Evolutionary conservation across 2,797 vertebrate genomes (phyloP), one percentile per base, ranked within the genome.

Genomic region (Myoxocephalus aenaeus): DNA sequence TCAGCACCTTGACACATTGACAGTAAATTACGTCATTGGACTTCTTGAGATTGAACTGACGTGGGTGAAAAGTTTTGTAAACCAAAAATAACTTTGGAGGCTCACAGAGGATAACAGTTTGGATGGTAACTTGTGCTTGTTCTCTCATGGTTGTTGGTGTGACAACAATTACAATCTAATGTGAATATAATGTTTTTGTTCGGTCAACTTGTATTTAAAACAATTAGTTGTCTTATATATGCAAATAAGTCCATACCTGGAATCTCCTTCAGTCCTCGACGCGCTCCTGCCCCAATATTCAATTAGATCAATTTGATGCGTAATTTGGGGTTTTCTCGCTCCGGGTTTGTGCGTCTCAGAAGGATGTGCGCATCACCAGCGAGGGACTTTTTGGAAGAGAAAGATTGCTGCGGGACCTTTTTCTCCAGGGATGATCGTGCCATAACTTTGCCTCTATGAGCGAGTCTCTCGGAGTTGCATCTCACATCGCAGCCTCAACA

Each of bases 371-470:
- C 74, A 73, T 79, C 75, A 82, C 78, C 78, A 7, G 56, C 20
- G 64, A 57, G 62, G 71, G 63, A 58, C 80, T 78, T 75, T 71
- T 8, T 48, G 66, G 61, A 67, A 51, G 42, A 71, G 70, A 82
- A 1, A 67, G 57, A 65, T 5, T 75, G 81, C 76, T 65, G 88
- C 65, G 69, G 86, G 68, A 66, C 80, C 63, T 67, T 73, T 42
- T 70, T 63, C 66, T 81, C 50, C 72, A 79, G 53, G 69, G 80
- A 85, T 85, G 82, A 25, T 63, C 48, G 80, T 59, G 92, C 91
- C 92, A 93, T 93, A 89, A 91, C 91, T 92, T 90, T 63, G 65
- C 73, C 73, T 83, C 84, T 70, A 81, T 7, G 67, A 42, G 71
- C 73, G 58, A 63, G 75, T 75, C 75, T 61, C 53, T 61, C 71